A percentile compares a stretch with the other conserved stretches of the same genome.
Conservation (phyloP, 2,113 vertebrate species). For the Grus americana region DNA sequence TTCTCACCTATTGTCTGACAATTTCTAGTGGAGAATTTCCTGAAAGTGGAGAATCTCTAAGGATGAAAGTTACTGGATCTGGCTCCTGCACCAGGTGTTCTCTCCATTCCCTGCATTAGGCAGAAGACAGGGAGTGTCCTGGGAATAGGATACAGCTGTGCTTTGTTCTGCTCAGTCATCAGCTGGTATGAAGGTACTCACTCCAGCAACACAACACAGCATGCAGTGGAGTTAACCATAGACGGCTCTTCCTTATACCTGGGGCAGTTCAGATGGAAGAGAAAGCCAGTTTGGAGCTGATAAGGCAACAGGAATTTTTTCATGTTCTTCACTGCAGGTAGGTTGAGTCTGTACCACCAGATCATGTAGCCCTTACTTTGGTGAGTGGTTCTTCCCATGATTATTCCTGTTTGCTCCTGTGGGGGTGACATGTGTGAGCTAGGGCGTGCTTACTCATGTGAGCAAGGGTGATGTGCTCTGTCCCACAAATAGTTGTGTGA, state of each 20-base stretch:
- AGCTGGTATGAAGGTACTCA: neutral
- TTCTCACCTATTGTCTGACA: neutral
- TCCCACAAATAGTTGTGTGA: neutral
- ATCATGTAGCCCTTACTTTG: neutral
- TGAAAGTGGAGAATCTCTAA: neutral
- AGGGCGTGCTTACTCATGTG: neutral
- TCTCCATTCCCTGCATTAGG: neutral
- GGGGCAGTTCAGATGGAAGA: neutral
- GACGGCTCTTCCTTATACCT: neutral
- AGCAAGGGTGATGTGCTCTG: neutral
- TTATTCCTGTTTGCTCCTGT: neutral
- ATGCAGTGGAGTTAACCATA: neutral
- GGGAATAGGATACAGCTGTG: neutral
- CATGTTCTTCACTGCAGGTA: neutral
- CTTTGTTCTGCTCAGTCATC: constrained; percentile 2
- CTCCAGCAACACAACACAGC: neutral
- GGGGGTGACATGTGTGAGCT: neutral
- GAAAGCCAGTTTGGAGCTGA: neutral
- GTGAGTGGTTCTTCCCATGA: neutral
- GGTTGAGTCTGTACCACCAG: neutral
- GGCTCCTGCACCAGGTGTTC: neutral
- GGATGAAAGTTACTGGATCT: neutral
- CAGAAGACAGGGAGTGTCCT: neutral
- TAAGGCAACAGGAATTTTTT: neutral
- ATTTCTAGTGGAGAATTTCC: neutral